These are phyloP conservation scores for Kryptolebias marmoratus DNA, from an alignment of 2,113 vertebrate genomes.

Conservation along the genomic window DNA sequence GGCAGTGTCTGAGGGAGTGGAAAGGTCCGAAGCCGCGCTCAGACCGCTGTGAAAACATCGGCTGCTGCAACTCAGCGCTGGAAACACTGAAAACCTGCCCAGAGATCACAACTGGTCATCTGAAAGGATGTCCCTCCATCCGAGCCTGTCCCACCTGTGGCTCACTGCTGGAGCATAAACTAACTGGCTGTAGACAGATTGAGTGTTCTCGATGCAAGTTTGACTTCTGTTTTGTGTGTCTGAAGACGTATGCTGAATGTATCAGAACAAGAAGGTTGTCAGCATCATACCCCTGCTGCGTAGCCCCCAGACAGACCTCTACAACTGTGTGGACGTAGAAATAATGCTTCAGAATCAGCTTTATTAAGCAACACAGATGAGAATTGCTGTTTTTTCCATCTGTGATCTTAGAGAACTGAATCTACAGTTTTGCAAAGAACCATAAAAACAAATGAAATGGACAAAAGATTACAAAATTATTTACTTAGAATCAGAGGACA, in stretches of 20 bases:
- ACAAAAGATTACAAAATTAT: no score
- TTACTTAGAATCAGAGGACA: no score
- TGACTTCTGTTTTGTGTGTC: slow-evolving; percentile 72
- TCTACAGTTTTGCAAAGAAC: no score
- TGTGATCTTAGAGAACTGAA: no score
- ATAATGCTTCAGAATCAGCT: no score
- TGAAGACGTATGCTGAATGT: slow-evolving; percentile 50
- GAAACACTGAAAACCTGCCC: slow-evolving; percentile 34
- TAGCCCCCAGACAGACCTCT: slow-evolving; percentile 22
- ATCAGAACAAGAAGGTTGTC: background rate
- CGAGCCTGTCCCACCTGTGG: slow-evolving; percentile 75
- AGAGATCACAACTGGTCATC: slow-evolving; percentile 21
- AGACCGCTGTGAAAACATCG: slow-evolving; percentile 54
- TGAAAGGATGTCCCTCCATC: slow-evolving; percentile 27
- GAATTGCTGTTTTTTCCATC: no score
- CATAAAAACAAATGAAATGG: no score
- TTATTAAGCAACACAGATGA: no score
- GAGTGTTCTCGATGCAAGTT: slow-evolving; percentile 61
- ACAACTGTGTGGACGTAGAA: slow-evolving; percentile 6
- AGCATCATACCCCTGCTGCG: rapidly evolving
- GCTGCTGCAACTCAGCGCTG: slow-evolving; percentile 35
- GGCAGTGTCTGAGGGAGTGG: slow-evolving; percentile 73
- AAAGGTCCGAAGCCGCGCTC: slow-evolving; percentile 40
- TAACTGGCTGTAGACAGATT: slow-evolving; percentile 62
- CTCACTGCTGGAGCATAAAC: slow-evolving; percentile 61